Conservation (phyloP, 2,113 vertebrate genomes). For the human region GRCh38 chr14:51311001-51311500, state of each 20-base stretch:
- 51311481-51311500: background rate
- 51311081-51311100: background rate
- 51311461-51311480: background rate
- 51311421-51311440: background rate
- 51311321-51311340: background rate
- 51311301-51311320: background rate
- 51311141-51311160: slow-evolving; percentile 12
- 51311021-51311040: background rate
- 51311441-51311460: background rate
- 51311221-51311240: background rate
- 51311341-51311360: background rate
- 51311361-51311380: background rate
- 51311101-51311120: background rate
- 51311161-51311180: background rate
- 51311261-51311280: slow-evolving; percentile 5
- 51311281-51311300: background rate
- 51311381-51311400: background rate
- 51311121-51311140: background rate
- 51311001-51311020: background rate
- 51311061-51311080: background rate
- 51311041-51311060: background rate
- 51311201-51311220: background rate
- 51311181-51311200: slow-evolving; percentile 25
- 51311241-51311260: background rate
- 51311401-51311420: background rate